Base-by-base conservation (phyloP, 1,140 invertebrate species). In the Rhagoletis pomonella region DNA sequence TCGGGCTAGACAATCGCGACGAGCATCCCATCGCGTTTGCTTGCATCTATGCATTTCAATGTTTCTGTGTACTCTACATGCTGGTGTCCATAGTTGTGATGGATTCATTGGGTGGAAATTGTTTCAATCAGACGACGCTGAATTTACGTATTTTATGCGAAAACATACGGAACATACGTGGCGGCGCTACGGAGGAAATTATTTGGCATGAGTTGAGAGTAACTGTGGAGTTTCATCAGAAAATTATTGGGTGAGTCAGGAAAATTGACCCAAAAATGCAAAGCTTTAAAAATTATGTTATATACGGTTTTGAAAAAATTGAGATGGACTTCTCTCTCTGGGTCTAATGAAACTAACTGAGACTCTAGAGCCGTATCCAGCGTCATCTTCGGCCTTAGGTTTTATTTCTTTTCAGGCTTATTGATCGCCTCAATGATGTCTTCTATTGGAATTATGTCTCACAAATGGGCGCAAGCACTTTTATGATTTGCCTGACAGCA, bases 381-480 rank as follows among this genome's bases (percentile, higher is more conserved):
- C 44, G 19, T 62, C n/a, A 7, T 55, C 29, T 59, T 87, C 44
- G 39, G 44, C 14, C 5, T 1, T 64, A 29, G 29, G 29, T 19
- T 55, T 19, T 50, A 12, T 14, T 14, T 17, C 17, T 4, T 88
- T 67, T 4, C 64, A 91, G 91, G 19, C 81, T 90, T 17, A 86
- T 90, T 5, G 7, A 87, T 10, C 88, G 88, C 10, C 89, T 85
- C 47, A 91, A 91, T 88, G 81, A 67, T 0, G 86, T 87, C 0
- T 91, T 89, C 19, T 89, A 90, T 86, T 89, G 87, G 50, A 64
- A 90, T 12, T 91, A 90, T 85, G 89, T 90, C 2, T 86, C 89
- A 3, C 91, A 92, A 67, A 87, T 92, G 86, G 86, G 90, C 1
- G 89, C 91, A 73, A 92, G 91, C 64, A 92, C 91, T 39, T 88